These are phyloP conservation scores for Metaphire vulgaris DNA, from an alignment of 1,140 invertebrate species.

Conservation along the genomic window DNA sequence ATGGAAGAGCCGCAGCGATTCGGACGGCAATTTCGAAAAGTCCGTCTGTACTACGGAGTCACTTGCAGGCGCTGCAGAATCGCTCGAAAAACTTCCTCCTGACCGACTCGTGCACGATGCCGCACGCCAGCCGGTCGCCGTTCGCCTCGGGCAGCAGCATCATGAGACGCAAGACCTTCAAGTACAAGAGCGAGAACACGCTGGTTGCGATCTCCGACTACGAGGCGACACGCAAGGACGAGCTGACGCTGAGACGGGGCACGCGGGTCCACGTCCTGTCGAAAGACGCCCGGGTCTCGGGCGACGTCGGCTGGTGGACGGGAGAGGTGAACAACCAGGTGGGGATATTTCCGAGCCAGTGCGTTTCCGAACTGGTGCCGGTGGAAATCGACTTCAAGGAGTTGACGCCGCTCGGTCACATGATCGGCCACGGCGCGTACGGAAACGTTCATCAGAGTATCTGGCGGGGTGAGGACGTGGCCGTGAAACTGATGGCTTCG, in stretches of 20 bases:
- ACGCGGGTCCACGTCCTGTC: slow-evolving; percentile 85
- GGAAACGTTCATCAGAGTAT: slow-evolving; percentile 84
- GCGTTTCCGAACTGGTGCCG: slow-evolving; percentile 70
- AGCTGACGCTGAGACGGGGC: slow-evolving; percentile 76
- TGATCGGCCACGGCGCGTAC: slow-evolving; percentile 94
- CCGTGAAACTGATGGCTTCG: slow-evolving; percentile 80
- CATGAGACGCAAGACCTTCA: slow-evolving; percentile 14
- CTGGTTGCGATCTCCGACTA: slow-evolving; percentile 89
- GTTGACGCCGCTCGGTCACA: slow-evolving; percentile 72
- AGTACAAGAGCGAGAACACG: slow-evolving; percentile 17
- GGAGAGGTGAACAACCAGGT: slow-evolving; percentile 76
- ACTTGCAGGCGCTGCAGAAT: not conserved
- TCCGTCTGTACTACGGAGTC: not conserved
- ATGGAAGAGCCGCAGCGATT: not conserved
- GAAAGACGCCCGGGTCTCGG: slow-evolving; percentile 86
- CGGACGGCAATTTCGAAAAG: not conserved
- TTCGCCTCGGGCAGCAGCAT: not conserved
- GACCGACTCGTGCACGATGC: not conserved
- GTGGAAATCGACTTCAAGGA: slow-evolving; percentile 80
- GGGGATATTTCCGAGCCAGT: slow-evolving; percentile 84
- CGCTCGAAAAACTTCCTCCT: not conserved
- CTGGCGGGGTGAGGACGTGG: slow-evolving; percentile 76
- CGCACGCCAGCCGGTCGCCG: not conserved
- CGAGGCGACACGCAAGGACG: slow-evolving; percentile 84
- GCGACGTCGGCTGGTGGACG: slow-evolving; percentile 96